A percentile compares a stretch with the other conserved stretches of the same genome.
Conservation (phyloP, 1,140 invertebrate species). For the Penaeus japonicus region DNA sequence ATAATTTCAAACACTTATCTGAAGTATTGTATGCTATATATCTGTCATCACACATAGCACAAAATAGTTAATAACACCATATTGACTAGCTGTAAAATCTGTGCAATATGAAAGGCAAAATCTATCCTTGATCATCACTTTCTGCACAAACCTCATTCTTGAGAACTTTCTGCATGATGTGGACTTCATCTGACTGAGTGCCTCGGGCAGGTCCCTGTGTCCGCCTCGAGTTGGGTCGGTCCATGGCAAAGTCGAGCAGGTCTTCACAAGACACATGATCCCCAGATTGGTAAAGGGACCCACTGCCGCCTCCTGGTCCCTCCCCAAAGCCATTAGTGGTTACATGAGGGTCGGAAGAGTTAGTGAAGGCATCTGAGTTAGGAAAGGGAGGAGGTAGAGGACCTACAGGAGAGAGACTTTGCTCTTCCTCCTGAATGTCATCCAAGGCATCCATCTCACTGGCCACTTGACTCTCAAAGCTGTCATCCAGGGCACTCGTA, state of each 20-base stretch:
- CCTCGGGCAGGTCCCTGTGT: constrained; percentile 79
- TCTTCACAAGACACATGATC: constrained; percentile 93
- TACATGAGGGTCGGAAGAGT: constrained; percentile 27
- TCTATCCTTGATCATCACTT: background rate
- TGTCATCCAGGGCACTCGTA: constrained; percentile 65
- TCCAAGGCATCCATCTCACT: constrained; percentile 74
- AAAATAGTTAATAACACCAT: background rate
- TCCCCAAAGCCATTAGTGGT: constrained; percentile 47
- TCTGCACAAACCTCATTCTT: constrained; percentile 74
- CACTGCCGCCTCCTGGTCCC: constrained; percentile 61
- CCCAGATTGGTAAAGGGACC: constrained; percentile 61
- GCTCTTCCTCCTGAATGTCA: constrained; percentile 63
- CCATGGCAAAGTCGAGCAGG: constrained; percentile 86
- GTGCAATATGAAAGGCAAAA: background rate
- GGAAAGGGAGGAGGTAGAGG: constrained; percentile 29
- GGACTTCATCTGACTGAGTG: constrained; percentile 82
- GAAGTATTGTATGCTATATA: too few relatives aligned
- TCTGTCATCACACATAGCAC: background rate
- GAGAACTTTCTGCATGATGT: constrained; percentile 85
- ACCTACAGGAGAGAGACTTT: constrained; percentile 59
- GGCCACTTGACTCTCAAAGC: constrained; percentile 72
- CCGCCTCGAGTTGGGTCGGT: constrained; percentile 74
- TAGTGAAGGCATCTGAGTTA: constrained; percentile 27
- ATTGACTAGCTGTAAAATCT: background rate
- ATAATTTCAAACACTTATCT: too few relatives aligned